A percentile compares a stretch with the other conserved stretches of the same genome.
These are phyloP conservation scores for Siniperca knerii DNA, from an alignment of 2,113 vertebrate species.

Conservation along the genomic window DNA sequence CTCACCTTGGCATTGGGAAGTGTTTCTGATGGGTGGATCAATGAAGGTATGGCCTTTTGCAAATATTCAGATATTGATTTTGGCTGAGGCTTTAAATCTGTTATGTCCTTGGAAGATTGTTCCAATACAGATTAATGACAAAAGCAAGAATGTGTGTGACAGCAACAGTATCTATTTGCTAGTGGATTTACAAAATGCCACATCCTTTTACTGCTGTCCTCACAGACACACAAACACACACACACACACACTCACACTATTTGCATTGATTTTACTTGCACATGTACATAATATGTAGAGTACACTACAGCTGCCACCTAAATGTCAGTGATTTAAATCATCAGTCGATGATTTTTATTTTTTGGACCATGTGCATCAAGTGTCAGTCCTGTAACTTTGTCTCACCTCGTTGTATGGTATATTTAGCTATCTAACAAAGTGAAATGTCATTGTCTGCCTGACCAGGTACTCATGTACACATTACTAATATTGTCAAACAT, in stretches of 20 bases:
- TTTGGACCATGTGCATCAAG: no score
- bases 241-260: neutral
- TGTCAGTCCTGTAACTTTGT: no score
- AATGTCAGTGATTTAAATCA: no score
- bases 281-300: neutral
- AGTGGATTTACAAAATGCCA: neutral
- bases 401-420: no score
- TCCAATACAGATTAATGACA: constrained; percentile 43
- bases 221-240: neutral
- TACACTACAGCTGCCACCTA: no score
- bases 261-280: neutral
- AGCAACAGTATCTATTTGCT: neutral
- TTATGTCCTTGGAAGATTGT: constrained; percentile 1
- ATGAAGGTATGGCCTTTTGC: constrained; percentile 43
- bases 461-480: neutral
- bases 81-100: constrained; percentile 9
- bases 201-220: neutral
- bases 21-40: constrained; percentile 37
- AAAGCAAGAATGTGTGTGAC: neutral
- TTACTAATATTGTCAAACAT: neutral
- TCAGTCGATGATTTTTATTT: no score
- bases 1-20: constrained; percentile 41
- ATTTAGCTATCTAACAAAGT: neutral
- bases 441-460: neutral
- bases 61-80: constrained; percentile 61